Evolutionary conservation across 2,113 vertebrate genomes (phyloP).

Genomic region (Pluvianellus socialis): DNA sequence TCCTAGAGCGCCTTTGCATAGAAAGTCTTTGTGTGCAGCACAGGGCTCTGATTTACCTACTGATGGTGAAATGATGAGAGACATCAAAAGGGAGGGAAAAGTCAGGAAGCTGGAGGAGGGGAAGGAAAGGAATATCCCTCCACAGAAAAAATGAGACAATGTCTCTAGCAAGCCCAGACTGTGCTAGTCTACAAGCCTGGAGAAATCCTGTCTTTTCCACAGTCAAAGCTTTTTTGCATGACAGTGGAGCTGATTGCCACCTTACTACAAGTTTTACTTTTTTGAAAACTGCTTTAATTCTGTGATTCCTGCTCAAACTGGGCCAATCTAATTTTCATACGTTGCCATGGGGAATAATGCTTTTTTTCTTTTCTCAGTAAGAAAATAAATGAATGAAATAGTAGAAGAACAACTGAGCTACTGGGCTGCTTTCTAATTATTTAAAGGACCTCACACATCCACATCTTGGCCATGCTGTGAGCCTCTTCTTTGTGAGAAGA

Average conservation of each 20-base stretch:
- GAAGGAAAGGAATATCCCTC: neutral
- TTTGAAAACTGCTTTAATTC: neutral
- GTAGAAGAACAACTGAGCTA: neutral
- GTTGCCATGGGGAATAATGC: neutral
- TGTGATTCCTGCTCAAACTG: neutral
- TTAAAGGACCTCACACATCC: neutral
- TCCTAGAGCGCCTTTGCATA: neutral
- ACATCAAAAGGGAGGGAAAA: neutral
- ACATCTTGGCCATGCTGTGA: neutral
- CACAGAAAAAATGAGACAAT: neutral
- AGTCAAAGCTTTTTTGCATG: neutral
- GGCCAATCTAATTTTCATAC: neutral
- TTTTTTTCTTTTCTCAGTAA: slow-evolving; percentile 19
- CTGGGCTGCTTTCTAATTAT: neutral
- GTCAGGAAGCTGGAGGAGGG: neutral
- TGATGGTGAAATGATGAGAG: neutral
- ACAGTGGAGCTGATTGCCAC: neutral
- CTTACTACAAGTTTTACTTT: neutral
- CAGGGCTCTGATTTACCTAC: neutral
- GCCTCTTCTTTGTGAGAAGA: neutral
- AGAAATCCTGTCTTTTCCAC: neutral
- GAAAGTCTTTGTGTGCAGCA: neutral
- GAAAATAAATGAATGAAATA: slow-evolving; percentile 8
- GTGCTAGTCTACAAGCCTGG: neutral
- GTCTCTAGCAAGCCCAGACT: neutral